Evolutionary conservation across 2,888 invertebrate genomes (phyloP), one percentile per base, ranked within the genome.

Genomic region (Amblyteles armatorius): DNA sequence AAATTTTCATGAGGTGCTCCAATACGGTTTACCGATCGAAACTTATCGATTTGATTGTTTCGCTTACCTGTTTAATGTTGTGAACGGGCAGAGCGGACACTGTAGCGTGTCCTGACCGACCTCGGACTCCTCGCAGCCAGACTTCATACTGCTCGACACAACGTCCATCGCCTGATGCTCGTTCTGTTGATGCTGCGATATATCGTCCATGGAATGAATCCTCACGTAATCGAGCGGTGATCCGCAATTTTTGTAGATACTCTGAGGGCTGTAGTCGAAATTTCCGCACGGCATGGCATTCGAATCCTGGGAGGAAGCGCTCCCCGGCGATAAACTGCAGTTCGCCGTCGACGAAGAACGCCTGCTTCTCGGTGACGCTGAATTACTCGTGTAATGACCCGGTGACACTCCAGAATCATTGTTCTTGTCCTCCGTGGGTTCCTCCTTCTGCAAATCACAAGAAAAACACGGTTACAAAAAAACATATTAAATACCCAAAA

Each of bases 51-150:
- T n/a, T 9, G 19, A 44, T 60, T 11, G 3, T 60, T 11, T n/a
- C 29, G 3, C 83, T 81, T 90, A 92, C 90, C 94, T 94, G n/a
- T 94, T 94, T 4, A 90, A 88, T 2, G 94, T 94, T 55, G 94
- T 90, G 88, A 94, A 95, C 55, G 92, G 92, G 88, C 95, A 95
- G 55, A 95, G 91, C 83, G 95, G 95, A 88, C 95, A 95, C 90
- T 94, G 94, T 89, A 93, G 94, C 11, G 87, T 86, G 68, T 90
- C 87, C 80, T 86, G 86, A 4, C 57, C 9, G 7, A 78, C 7
- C 16, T 87, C 86, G 2, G 65, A 36, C 69, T 86, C 84, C 1
- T 88, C 88, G 74, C 67, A 74, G n/a, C 71, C 63, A 11, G 84
- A 65, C 77, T 87, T 88, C 79, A 84, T 72, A 19, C 74, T 83